These are phyloP conservation scores for Triplophysa siluroides DNA, from an alignment of 2,113 vertebrate genomes.

Conservation along the genomic window DNA sequence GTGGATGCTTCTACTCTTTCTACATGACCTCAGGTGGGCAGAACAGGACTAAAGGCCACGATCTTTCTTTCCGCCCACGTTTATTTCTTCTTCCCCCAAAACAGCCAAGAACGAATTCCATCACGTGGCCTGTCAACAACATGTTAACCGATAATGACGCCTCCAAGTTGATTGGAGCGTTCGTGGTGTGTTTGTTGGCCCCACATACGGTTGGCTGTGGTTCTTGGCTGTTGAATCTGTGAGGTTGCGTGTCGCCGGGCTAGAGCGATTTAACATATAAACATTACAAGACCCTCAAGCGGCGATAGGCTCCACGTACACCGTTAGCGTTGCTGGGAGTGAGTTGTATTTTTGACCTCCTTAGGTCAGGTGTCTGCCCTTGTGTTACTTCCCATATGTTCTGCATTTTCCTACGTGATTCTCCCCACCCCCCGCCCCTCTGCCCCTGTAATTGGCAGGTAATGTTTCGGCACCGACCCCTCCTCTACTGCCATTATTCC, in stretches of 20 bases:
- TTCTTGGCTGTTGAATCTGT: slow-evolving; percentile 56
- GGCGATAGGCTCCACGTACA: slow-evolving; percentile 55
- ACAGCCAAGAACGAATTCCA: slow-evolving; percentile 44
- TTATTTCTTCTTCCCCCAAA: slow-evolving; percentile 7
- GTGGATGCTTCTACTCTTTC: slow-evolving; percentile 3
- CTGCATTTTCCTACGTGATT: slow-evolving; percentile 57
- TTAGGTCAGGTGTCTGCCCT: slow-evolving; percentile 70
- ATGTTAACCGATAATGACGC: slow-evolving; percentile 63
- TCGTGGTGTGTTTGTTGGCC: slow-evolving; percentile 71
- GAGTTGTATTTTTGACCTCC: slow-evolving; percentile 48
- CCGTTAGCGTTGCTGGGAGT: slow-evolving; percentile 66
- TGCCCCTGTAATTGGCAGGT: slow-evolving; percentile 74
- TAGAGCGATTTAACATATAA: slow-evolving; percentile 48
- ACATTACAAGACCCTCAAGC: slow-evolving; percentile 72
- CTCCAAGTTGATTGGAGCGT: slow-evolving; percentile 68
- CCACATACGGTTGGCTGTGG: slow-evolving; percentile 53
- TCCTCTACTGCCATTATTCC: slow-evolving; percentile 55
- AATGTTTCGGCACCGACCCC: slow-evolving; percentile 65
- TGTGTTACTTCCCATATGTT: slow-evolving; percentile 73
- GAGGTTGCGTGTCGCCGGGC: slow-evolving; percentile 45
- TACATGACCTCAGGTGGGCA: slow-evolving; percentile 25
- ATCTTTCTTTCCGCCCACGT: background rate
- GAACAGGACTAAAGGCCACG: background rate
- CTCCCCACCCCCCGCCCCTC: slow-evolving; percentile 39
- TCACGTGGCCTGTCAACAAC: slow-evolving; percentile 62